Percentiles rank a stretch among this genome's conserved stretches.
phyloP scores from a whole-genome alignment of 2,797 vertebrate species.

The Emydoidea blandingii region DNA sequence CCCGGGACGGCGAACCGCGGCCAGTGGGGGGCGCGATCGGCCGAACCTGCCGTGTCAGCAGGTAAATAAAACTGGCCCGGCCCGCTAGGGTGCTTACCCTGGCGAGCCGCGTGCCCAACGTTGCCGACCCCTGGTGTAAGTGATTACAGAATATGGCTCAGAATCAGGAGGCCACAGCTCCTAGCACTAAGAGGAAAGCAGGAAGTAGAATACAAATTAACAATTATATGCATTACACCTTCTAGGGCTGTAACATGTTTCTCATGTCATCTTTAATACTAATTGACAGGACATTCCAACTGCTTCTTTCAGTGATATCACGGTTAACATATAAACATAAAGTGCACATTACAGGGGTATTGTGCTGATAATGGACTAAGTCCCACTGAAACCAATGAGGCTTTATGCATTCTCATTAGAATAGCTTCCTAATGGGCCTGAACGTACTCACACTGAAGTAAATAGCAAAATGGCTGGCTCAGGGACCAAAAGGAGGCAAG shows the following conservation, averaged over 20 bases:
- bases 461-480: background rate
- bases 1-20: no score
- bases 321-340: background rate
- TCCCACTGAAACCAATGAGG: background rate
- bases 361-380: accelerated
- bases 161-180: background rate
- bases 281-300: background rate
- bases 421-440: background rate
- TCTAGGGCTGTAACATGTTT: background rate
- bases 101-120: no score
- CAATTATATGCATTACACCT: background rate
- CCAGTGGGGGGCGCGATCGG: no score
- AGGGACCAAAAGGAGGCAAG: background rate
- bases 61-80: no score
- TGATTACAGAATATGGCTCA: background rate
- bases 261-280: background rate
- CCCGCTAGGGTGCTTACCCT: no score
- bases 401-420: background rate
- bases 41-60: no score
- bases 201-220: background rate
- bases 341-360: background rate
- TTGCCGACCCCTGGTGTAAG: no score
- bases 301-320: background rate
- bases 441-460: accelerated
- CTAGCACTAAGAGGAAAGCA: background rate